A percentile compares a stretch with the other conserved stretches of the same genome.
Conservation (phyloP, 1,140 invertebrate species). For the Dolichoris vasculosae region DNA sequence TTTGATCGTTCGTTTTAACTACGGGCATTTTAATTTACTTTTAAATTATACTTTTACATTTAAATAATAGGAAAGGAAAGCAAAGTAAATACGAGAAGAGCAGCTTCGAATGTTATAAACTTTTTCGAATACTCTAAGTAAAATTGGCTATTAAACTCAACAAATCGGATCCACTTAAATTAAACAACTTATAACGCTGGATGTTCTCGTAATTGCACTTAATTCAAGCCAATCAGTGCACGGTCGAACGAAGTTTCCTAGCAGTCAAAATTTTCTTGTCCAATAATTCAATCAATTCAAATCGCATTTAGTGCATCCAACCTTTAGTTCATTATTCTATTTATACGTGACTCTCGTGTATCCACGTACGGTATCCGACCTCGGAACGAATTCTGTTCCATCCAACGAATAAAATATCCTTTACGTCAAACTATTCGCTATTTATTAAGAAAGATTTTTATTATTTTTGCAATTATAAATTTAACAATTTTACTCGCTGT, state of each 20-base stretch:
- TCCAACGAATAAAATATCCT: neutral
- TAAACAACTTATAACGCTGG: neutral
- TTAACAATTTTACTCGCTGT: neutral
- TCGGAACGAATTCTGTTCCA: neutral
- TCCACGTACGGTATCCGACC: neutral
- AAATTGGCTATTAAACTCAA: neutral
- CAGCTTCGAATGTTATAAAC: neutral
- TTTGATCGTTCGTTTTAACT: neutral
- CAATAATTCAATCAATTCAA: conserved; percentile 33
- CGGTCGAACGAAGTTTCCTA: neutral
- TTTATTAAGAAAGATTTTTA: neutral
- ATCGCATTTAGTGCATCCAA: conserved; percentile 6
- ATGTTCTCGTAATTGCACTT: neutral
- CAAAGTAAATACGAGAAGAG: neutral
- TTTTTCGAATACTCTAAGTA: neutral
- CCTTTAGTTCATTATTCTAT: conserved; percentile 16
- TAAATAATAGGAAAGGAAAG: neutral
- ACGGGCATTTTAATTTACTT: neutral
- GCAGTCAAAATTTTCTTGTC: neutral
- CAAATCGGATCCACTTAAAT: conserved; percentile 19
- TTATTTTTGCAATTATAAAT: neutral
- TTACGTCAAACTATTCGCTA: neutral
- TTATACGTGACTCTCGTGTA: conserved; percentile 17
- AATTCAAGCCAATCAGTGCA: conserved; percentile 7
- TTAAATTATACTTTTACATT: neutral